A percentile compares a stretch with the other conserved stretches of the same genome.
These are phyloP conservation scores for Meloidogyne floridensis DNA, from an alignment of 1,140 invertebrate species.

Conservation along the genomic window DNA sequence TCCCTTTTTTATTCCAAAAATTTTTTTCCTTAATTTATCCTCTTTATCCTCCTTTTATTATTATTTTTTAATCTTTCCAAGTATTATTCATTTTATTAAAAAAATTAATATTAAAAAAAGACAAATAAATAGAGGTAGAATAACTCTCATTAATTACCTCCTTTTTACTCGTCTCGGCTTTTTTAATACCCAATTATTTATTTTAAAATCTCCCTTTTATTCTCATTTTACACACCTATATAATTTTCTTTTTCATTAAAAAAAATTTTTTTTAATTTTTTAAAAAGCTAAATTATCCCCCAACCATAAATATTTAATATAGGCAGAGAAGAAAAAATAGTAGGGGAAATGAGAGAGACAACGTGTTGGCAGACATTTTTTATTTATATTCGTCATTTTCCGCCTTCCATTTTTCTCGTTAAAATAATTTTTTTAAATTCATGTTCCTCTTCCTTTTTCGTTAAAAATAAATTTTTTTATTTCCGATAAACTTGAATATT, in stretches of 20 bases:
- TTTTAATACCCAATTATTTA: no score
- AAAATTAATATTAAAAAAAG: no score
- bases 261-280: conserved; percentile 4
- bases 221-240: neutral
- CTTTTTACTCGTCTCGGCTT: no score
- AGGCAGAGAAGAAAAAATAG: neutral
- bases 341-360: no score
- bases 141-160: no score
- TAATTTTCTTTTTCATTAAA: neutral
- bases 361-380: neutral
- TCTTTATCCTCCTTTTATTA: no score
- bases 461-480: neutral
- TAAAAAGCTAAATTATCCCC: neutral
- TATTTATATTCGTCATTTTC: neutral
- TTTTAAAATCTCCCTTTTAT: no score
- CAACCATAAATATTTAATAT: neutral
- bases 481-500: neutral
- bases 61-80: no score
- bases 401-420: neutral
- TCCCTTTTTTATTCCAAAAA: no score
- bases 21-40: no score
- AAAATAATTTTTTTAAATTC: neutral
- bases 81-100: no score
- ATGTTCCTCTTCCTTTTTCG: neutral
- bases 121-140: no score